These are phyloP conservation scores for Meteorus sp. DNA, from an alignment of 1,140 invertebrate genomes.

Conservation along the genomic window DNA sequence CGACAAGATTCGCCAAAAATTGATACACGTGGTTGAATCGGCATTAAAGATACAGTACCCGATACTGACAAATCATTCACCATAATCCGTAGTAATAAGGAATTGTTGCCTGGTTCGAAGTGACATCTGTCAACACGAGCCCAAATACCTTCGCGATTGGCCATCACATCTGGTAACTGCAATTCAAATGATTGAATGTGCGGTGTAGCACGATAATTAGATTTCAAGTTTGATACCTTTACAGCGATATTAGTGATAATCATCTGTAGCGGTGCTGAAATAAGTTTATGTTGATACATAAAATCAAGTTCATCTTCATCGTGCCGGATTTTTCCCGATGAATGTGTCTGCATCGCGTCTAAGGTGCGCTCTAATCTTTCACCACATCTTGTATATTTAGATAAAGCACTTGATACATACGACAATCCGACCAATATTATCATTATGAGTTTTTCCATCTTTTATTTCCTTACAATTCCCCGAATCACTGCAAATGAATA, in stretches of 20 bases:
- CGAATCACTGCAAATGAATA: neutral
- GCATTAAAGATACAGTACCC: slow-evolving; percentile 68
- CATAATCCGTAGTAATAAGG: slow-evolving; percentile 72
- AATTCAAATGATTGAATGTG: neutral
- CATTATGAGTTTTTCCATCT: slow-evolving; percentile 15
- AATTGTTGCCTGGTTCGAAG: slow-evolving; percentile 73
- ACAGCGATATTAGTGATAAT: slow-evolving; percentile 48
- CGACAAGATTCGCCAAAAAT: slow-evolving; percentile 65
- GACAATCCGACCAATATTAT: slow-evolving; percentile 12
- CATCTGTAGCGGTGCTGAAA: slow-evolving; percentile 50
- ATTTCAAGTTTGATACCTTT: slow-evolving; percentile 41
- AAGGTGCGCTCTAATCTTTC: slow-evolving; percentile 52
- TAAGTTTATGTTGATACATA: slow-evolving; percentile 47
- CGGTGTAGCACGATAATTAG: slow-evolving; percentile 6
- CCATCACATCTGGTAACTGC: slow-evolving; percentile 35
- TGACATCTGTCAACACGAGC: slow-evolving; percentile 70
- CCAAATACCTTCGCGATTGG: slow-evolving; percentile 40
- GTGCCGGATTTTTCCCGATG: slow-evolving; percentile 39
- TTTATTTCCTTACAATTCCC: slow-evolving; percentile 13
- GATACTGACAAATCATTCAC: slow-evolving; percentile 79
- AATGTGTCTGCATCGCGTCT: slow-evolving; percentile 47
- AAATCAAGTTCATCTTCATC: slow-evolving; percentile 39
- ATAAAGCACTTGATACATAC: slow-evolving; percentile 6
- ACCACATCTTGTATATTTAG: slow-evolving; percentile 38
- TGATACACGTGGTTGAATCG: slow-evolving; percentile 53